phyloP scores from a whole-genome alignment of 2,797 vertebrate species.

The Euthynnus affinis region DNA sequence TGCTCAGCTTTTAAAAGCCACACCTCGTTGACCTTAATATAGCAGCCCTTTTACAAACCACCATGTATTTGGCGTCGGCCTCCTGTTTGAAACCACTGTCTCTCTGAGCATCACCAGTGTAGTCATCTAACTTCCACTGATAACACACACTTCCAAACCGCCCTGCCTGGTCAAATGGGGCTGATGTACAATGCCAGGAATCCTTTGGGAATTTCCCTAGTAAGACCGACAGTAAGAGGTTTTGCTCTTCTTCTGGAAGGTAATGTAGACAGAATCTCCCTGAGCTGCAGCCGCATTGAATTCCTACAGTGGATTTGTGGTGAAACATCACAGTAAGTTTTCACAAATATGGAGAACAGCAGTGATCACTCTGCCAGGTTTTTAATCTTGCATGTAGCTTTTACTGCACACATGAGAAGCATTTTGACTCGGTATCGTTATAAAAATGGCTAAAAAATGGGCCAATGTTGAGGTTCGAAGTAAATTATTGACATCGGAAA shows the following conservation, averaged over 20 bases:
- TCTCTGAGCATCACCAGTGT: conserved; percentile 12
- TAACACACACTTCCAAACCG: conserved; percentile 61
- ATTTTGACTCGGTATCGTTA: not conserved
- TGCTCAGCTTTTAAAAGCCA: conserved; percentile 75
- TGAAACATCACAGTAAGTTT: not conserved
- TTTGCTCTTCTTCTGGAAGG: not conserved
- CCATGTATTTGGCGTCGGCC: conserved; percentile 39
- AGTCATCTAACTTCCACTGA: conserved; percentile 25
- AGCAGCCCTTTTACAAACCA: conserved; percentile 69
- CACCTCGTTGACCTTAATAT: conserved; percentile 4
- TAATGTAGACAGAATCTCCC: not conserved
- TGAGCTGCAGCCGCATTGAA: not conserved
- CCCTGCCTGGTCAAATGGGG: conserved; percentile 67
- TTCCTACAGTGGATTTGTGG: too few species aligned
- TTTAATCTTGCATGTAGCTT: not conserved
- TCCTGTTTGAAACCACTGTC: conserved; percentile 59
- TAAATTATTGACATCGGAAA: not conserved
- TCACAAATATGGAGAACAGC: not conserved
- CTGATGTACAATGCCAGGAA: not conserved
- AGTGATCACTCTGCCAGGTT: not conserved
- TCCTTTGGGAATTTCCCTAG: not conserved
- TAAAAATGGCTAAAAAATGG: not conserved
- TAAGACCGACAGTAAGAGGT: conserved; percentile 9
- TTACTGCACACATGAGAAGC: too few species aligned
- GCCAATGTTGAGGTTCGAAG: not conserved